Conservation (phyloP, 2,797 vertebrate species). For the Monodelphis domestica region DNA sequence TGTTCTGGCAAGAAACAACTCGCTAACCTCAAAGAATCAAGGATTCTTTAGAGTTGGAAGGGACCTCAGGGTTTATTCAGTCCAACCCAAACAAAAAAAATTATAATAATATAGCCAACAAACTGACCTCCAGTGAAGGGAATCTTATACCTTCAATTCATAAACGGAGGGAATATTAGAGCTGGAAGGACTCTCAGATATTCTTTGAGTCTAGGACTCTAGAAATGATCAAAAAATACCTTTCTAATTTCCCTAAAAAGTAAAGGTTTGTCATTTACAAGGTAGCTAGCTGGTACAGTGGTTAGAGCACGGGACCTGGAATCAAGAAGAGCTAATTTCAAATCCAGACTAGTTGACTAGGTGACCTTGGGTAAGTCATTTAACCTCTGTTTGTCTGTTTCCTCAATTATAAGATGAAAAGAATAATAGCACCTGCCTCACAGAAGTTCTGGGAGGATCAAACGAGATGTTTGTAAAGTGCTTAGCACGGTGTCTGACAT, state of each 20-base stretch:
- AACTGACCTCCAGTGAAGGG: not conserved
- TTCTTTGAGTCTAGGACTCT: not conserved
- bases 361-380: not conserved
- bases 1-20: not conserved
- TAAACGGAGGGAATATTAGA: not conserved
- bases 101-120: not conserved
- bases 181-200: not conserved
- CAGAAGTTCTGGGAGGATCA: not conserved
- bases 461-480: not conserved
- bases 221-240: not conserved
- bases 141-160: not conserved
- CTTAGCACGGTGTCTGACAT: not conserved
- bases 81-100: not conserved
- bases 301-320: not conserved
- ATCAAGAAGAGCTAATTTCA: not conserved
- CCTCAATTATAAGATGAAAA: not conserved
- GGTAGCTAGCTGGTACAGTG: not conserved
- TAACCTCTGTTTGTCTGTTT: not conserved
- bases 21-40: not conserved
- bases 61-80: not conserved
- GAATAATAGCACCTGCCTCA: not conserved
- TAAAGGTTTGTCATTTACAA: not conserved
- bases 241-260: not conserved
- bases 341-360: not conserved
- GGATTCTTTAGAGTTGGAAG: not conserved